Evolutionary conservation across 2,888 invertebrate genomes (phyloP), one percentile per base, ranked within the genome.

Genomic region (Dugesia japonica): DNA sequence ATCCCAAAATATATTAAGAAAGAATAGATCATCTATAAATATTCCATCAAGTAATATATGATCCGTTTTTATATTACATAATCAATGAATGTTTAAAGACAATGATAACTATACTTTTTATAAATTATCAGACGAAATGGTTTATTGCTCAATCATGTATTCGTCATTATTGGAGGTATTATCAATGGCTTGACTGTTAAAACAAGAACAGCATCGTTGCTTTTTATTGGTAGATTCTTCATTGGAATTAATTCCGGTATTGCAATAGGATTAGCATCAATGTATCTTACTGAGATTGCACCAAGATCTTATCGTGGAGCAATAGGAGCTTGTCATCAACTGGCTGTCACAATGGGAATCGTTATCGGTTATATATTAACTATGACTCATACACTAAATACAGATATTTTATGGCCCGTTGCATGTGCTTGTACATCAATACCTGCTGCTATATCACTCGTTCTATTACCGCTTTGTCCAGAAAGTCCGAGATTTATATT

Each of bases 221-320:
- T 95, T 86, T 92, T 94, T 87, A 88, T 94, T 85, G 94, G 95
- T 83, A 89, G 95, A 86, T 92, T 94, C 87, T 90, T 97, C 86
- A 95, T 97, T 86, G 97, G 97, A 84, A 90, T 97, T 86, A 95
- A 95, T 87, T 94, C 94, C 87, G 95, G 95, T 0, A 83, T 93
- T 72, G 91, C 91, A 81, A 92, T 92, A 0, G 92, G 92, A 0
- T 83, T 93, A 0, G 90, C 90, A 0, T 92, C 93, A 0, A 89
- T 94, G 89, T 94, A 93, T 82, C 85, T 94, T 56, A 88, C 91
- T 0, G 94, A 94, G 85, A 91, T 94, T 82, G 90, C 92, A 0
- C 94, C 94, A 0, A 87, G 89, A 0, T 89, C 90, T 78, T 85
- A 92, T 0, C 86, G 92, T 77, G 94, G 94, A 76, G 92, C 85